Evolutionary conservation across 2,888 invertebrate species (phyloP).

Genomic region (Pristionchus exspectatus): DNA sequence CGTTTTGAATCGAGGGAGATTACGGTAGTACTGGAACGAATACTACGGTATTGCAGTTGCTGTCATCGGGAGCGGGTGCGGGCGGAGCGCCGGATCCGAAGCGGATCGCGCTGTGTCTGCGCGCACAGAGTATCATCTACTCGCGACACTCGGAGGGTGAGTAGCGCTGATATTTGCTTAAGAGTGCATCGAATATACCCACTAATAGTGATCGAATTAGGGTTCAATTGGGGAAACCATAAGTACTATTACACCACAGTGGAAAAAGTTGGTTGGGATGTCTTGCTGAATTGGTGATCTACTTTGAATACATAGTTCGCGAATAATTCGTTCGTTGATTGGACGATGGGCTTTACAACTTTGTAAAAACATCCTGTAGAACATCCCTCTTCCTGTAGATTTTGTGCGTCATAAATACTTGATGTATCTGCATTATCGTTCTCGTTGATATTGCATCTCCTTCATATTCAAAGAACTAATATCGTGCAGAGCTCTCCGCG

Average conservation of each 20-base stretch:
- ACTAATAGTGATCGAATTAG: too few relatives aligned
- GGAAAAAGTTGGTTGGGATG: too few relatives aligned
- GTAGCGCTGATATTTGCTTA: not conserved
- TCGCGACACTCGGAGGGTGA: conserved; percentile 85
- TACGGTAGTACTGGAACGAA: not conserved
- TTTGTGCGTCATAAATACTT: not conserved
- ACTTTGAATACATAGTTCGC: conserved; percentile 31
- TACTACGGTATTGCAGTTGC: conserved; percentile 11
- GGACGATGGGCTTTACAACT: not conserved
- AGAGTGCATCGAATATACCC: too few relatives aligned
- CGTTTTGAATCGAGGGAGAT: not conserved
- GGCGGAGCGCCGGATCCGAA: conserved; percentile 91
- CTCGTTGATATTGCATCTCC: not conserved
- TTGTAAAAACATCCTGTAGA: too few relatives aligned
- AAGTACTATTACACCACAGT: too few relatives aligned
- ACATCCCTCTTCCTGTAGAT: too few relatives aligned
- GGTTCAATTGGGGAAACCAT: too few relatives aligned
- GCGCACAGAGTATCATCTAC: conserved; percentile 82
- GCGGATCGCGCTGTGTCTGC: conserved; percentile 89
- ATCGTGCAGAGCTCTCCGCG: conserved; percentile 87
- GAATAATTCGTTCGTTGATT: not conserved
- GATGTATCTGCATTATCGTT: not conserved
- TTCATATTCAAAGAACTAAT: not conserved
- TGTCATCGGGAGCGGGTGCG: conserved; percentile 47
- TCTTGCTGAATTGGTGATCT: conserved; percentile 50